Evolutionary conservation across 2,797 vertebrate species (phyloP), one percentile per base, ranked within the genome.

Genomic region (Xenops minutus): DNA sequence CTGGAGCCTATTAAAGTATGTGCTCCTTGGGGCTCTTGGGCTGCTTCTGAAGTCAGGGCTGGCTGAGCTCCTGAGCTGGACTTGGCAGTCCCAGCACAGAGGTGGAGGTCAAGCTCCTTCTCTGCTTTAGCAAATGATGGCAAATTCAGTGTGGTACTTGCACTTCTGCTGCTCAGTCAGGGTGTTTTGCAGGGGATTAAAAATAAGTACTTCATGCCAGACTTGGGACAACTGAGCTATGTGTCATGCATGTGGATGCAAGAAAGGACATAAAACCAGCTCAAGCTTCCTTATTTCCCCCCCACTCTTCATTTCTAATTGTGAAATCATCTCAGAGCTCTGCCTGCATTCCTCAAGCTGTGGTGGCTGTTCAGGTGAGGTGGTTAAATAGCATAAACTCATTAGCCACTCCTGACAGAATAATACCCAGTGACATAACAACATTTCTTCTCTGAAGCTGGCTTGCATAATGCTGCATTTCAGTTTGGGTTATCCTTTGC

Each of bases 381-480:
- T 37, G 43, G 54, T 68, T 93, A 83, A 88, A 74, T 34, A 80
- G 66, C 2, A 0, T 39, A 12, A 77, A 68, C 36, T 92, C n/a
- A 48, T 73, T 78, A 78, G 52, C 48, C 58, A 27, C 20, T 72
- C 58, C 77, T 36, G 49, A 23, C 66, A 79, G 63, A 75, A 15
- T 74, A 84, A 68, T 51, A 61, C 2, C 20, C 58, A 72, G 46
- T 84, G 80, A 78, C 34, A 77, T 23, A 58, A 36, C 30, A 15
- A 34, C 16, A 44, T 64, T 62, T 61, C 43, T 87, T 61, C 71
- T 74, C 82, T 16, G 19, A 46, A 24, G 30, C 58, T 85, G 76
- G 43, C 74, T 95, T 92, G 79, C 58, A 48, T 78, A 81, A 88
- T 30, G 58, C 80, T 78, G 23, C 20, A 10, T 69, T 88, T 89